These are phyloP conservation scores for Orthosia incerta DNA, from an alignment of 2,888 invertebrate genomes.

Conservation along the genomic window DNA sequence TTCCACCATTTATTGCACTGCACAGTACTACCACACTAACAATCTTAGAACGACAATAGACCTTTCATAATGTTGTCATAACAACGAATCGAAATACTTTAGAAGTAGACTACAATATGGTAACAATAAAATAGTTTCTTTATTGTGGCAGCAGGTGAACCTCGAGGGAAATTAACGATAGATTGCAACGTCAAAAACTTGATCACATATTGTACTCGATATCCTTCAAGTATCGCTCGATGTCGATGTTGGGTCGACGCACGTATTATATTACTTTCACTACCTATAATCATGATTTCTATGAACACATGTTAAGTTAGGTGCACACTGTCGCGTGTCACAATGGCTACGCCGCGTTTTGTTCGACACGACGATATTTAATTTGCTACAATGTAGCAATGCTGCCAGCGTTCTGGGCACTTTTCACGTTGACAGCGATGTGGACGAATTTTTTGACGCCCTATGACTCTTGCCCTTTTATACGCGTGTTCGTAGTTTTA, in stretches of 20 bases:
- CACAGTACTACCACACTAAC: constrained; percentile 46
- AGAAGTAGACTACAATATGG: constrained; percentile 72
- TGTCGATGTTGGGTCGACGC: constrained; percentile 71
- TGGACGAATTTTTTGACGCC: no score
- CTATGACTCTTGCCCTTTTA: no score
- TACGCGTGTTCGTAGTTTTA: no score
- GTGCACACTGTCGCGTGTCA: constrained; percentile 48
- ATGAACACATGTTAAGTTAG: constrained; percentile 53
- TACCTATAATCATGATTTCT: constrained; percentile 62
- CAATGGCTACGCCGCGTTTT: constrained; percentile 41
- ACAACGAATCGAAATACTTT: constrained; percentile 70
- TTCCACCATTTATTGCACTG: constrained; percentile 9
- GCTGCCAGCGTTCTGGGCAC: no score
- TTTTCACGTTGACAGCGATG: no score
- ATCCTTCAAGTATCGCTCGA: constrained; percentile 79
- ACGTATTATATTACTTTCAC: constrained; percentile 77
- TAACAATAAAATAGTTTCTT: constrained; percentile 88
- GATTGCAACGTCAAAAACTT: constrained; percentile 88
- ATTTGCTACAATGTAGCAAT: no score
- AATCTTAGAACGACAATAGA: constrained; percentile 59
- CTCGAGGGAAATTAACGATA: constrained; percentile 88
- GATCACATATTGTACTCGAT: constrained; percentile 86
- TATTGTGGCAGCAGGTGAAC: constrained; percentile 85
- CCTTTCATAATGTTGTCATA: constrained; percentile 67
- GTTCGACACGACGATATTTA: constrained; percentile 46